Evolutionary conservation across 2,888 invertebrate genomes (phyloP).

Genomic region (Lycaena phlaeas): DNA sequence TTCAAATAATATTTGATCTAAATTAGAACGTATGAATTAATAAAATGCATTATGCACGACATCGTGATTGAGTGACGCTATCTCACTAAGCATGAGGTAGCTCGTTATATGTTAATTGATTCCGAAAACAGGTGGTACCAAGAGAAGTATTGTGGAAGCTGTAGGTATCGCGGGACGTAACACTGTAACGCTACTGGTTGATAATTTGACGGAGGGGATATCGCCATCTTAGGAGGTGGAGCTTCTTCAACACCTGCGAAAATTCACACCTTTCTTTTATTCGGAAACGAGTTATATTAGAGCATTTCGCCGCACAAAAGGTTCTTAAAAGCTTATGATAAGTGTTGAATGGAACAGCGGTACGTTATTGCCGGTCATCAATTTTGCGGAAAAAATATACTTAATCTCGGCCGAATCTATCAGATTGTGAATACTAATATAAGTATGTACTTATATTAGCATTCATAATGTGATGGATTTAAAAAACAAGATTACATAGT

Average conservation of each 20-base stretch:
- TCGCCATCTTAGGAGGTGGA: slow-evolving; percentile 68
- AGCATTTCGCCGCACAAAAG: slow-evolving; percentile 65
- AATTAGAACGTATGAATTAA: background rate
- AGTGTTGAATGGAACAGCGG: slow-evolving; percentile 52
- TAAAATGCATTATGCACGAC: background rate
- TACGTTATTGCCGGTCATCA: slow-evolving; percentile 59
- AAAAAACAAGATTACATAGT: too few relatives aligned
- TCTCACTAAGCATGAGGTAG: slow-evolving; percentile 3
- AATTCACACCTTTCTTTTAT: slow-evolving; percentile 73
- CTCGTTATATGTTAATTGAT: slow-evolving; percentile 41
- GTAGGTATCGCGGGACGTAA: slow-evolving; percentile 56
- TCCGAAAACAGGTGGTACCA: slow-evolving; percentile 66
- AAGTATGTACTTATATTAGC: too few relatives aligned
- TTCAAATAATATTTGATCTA: slow-evolving; percentile 3
- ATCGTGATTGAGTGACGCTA: slow-evolving; percentile 2
- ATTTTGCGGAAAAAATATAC: slow-evolving; percentile 26
- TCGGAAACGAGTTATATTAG: slow-evolving; percentile 70
- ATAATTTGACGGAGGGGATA: slow-evolving; percentile 43
- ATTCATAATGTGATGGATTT: too few relatives aligned
- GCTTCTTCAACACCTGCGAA: slow-evolving; percentile 58
- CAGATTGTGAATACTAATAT: too few relatives aligned
- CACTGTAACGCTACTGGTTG: slow-evolving; percentile 58
- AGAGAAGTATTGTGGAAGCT: slow-evolving; percentile 33
- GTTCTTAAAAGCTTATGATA: slow-evolving; percentile 68
- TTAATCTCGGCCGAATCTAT: background rate